Conservation (phyloP, 2,888 invertebrate genomes). For the Polia nebulosa region DNA sequence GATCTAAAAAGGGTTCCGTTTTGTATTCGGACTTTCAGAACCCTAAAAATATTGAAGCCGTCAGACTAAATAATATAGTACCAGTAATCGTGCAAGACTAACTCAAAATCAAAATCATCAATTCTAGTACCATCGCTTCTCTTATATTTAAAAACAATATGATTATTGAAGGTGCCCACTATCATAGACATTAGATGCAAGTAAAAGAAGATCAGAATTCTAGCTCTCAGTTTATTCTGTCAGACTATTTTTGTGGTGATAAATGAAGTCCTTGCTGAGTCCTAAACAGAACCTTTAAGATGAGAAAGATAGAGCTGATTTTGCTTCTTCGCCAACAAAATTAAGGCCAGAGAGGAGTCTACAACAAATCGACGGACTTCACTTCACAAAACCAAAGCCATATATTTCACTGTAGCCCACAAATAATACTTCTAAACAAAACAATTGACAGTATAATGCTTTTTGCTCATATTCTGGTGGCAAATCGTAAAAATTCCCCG, state of each 20-base stretch:
- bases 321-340: not conserved
- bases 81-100: no score
- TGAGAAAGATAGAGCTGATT: not conserved
- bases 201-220: not conserved
- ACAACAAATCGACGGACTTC: constrained; percentile 31
- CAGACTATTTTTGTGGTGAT: not conserved
- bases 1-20: no score
- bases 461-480: constrained; percentile 72
- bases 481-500: constrained; percentile 87
- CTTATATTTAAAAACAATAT: not conserved
- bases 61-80: not conserved
- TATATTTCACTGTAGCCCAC: constrained; percentile 59
- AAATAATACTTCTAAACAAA: constrained; percentile 59
- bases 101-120: no score
- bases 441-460: constrained; percentile 64
- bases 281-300: not conserved
- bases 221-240: not conserved
- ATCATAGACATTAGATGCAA: no score
- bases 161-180: not conserved
- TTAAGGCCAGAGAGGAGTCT: not conserved
- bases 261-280: not conserved
- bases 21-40: no score
- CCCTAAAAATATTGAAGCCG: no score
- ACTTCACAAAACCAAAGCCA: constrained; percentile 36
- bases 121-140: no score